These are phyloP conservation scores for Poeciliopsis infans DNA, from an alignment of 2,797 vertebrate genomes.

Conservation along the genomic window DNA sequence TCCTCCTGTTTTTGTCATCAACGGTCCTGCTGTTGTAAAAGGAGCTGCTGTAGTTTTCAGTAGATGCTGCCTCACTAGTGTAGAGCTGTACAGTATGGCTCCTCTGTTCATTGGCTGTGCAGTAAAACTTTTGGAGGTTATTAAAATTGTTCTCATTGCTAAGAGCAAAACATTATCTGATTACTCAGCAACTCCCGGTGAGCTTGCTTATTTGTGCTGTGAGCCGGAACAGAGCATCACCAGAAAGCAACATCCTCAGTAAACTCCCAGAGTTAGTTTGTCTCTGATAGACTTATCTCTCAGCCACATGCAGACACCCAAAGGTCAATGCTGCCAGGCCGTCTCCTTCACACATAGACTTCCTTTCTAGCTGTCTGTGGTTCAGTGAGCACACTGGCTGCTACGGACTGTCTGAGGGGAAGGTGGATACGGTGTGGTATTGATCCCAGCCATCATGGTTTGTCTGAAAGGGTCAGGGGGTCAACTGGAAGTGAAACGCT, in stretches of 20 bases:
- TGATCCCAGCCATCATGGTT: slow-evolving; percentile 21
- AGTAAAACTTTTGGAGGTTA: background rate
- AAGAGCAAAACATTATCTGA: background rate
- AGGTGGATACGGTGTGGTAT: slow-evolving; percentile 29
- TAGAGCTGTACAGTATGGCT: background rate
- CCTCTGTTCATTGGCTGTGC: background rate
- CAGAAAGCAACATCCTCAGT: background rate
- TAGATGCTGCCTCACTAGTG: background rate
- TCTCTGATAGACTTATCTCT: slow-evolving; percentile 12
- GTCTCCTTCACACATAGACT: slow-evolving; percentile 23
- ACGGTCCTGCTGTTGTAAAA: background rate
- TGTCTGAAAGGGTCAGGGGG: slow-evolving; percentile 13
- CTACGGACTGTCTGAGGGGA: background rate
- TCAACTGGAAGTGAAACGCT: slow-evolving; percentile 20
- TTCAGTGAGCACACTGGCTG: slow-evolving; percentile 2
- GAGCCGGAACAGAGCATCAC: background rate
- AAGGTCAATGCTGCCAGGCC: slow-evolving; percentile 29
- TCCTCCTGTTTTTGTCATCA: too few species aligned
- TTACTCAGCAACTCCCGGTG: background rate
- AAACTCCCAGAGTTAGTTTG: background rate
- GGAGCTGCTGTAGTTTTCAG: background rate
- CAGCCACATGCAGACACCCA: slow-evolving; percentile 22
- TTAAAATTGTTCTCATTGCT: background rate
- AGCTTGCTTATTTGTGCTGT: slow-evolving; percentile 6
- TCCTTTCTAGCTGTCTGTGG: slow-evolving; percentile 29